Evolutionary conservation across 1,140 invertebrate genomes (phyloP), one percentile per base, ranked within the genome.

Genomic region (Drosophila insularis): DNA sequence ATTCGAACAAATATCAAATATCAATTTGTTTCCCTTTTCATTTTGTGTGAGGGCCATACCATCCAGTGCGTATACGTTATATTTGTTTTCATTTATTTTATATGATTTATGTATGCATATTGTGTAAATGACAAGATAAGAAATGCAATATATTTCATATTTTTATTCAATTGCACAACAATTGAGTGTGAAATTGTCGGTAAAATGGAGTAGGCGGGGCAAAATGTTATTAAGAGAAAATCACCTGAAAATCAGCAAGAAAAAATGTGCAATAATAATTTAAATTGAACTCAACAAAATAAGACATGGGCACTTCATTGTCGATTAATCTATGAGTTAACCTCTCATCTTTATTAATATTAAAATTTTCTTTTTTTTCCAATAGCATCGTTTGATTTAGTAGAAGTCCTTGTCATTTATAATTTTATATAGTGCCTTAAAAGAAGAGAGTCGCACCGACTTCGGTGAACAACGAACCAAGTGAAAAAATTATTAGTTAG

Each of bases 1-100:
- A 87, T 86, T 76, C 61, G 75, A 72, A 50, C 43, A 50, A 50
- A 50, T 50, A 46, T 46, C 78, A 75, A 81, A 86, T 86, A 81
- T 70, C 68, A 86, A 86, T 87, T 86, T 79, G 75, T 68, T 75
- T 68, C 59, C 50, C 46, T 68, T 68, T 19, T 59, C 67, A 68
- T 75, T 17, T 35, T 31, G 11, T 32, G 54, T 17, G 27, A 31
- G 21, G 11, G n/a, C 11, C 54, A 35, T 35, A 35, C 1, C 4
- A 37, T 37, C 13, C 35, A 13, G 10, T 37, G 35, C 35, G 35
- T 37, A 50, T 50, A 50, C 43, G 17, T 19, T 21, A 50, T 50
- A 50, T 50, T 50, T 50, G 43, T 50, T 50, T 50, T 50, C 43
- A 50, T 50, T 21, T 19, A 50, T 50, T 50, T 50, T 3, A 50